Conservation (phyloP, 2,113 vertebrate species). For the Centropus unirufus region DNA sequence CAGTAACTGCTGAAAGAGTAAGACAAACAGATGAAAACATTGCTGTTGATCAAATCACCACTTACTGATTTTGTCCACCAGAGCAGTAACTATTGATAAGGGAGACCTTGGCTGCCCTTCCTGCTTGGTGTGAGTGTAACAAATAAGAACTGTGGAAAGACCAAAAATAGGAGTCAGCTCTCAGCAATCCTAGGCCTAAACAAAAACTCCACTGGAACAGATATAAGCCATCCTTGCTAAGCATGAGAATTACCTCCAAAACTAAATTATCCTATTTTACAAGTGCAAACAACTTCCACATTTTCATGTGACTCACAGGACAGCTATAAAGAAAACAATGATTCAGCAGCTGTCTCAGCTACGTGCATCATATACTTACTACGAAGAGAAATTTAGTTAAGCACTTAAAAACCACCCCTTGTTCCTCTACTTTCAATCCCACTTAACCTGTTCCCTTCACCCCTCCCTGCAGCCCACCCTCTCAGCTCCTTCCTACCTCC, state of each 20-base stretch:
- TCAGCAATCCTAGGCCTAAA: background rate
- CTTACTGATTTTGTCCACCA: slow-evolving; percentile 97
- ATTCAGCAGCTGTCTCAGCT: background rate
- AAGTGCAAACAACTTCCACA: background rate
- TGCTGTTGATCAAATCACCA: background rate
- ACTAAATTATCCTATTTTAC: background rate
- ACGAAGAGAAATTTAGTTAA: background rate
- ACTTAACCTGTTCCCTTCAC: background rate
- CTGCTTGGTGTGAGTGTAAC: slow-evolving; percentile 91
- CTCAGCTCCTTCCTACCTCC: background rate
- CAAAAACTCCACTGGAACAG: background rate
- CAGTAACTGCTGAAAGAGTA: background rate
- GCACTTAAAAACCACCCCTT: background rate
- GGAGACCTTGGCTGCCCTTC: slow-evolving; percentile 81
- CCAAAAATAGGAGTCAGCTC: background rate
- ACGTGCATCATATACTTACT: background rate
- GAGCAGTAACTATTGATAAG: slow-evolving; percentile 95
- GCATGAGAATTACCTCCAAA: background rate
- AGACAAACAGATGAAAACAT: background rate
- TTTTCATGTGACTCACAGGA: background rate
- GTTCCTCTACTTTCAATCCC: background rate
- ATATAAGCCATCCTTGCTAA: background rate
- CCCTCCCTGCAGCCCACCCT: background rate
- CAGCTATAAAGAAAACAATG: background rate
- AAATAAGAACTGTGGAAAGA: slow-evolving; percentile 89